phyloP scores from a whole-genome alignment of 2,113 vertebrate genomes.

The Tychaedon coryphoeus region DNA sequence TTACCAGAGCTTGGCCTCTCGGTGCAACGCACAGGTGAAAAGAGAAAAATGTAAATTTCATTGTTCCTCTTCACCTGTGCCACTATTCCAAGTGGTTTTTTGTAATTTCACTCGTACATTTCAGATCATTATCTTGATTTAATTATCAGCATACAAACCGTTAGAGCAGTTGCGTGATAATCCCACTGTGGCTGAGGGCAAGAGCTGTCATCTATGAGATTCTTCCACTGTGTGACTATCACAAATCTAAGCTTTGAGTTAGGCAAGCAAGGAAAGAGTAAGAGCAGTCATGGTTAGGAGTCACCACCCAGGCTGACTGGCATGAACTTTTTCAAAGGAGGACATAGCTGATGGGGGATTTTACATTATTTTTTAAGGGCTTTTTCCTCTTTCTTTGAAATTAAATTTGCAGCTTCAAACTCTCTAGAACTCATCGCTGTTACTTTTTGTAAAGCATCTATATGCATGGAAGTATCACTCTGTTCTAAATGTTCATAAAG shows the following conservation, averaged over 20 bases:
- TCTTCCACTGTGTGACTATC: fast-evolving
- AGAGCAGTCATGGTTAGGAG: not conserved
- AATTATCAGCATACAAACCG: not conserved
- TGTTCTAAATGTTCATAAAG: not conserved
- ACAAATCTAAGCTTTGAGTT: not conserved
- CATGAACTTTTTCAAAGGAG: not conserved
- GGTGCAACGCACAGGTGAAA: not conserved
- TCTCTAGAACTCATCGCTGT: not conserved
- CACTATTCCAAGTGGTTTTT: not conserved
- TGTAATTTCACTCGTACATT: not conserved
- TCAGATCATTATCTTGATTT: not conserved
- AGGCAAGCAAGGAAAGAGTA: not conserved
- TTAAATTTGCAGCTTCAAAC: not conserved
- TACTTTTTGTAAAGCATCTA: not conserved
- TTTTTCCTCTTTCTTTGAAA: not conserved
- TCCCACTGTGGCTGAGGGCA: not conserved
- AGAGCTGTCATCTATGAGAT: not conserved
- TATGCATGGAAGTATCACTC: not conserved
- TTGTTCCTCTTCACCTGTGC: not conserved
- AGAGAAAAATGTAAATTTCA: not conserved
- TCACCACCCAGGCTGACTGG: not conserved
- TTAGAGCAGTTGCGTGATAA: not conserved
- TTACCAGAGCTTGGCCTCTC: not conserved
- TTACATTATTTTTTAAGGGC: not conserved
- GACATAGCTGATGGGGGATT: not conserved